Base-by-base conservation (phyloP, 2,888 invertebrate species). In the Lithosia quadra region DNA sequence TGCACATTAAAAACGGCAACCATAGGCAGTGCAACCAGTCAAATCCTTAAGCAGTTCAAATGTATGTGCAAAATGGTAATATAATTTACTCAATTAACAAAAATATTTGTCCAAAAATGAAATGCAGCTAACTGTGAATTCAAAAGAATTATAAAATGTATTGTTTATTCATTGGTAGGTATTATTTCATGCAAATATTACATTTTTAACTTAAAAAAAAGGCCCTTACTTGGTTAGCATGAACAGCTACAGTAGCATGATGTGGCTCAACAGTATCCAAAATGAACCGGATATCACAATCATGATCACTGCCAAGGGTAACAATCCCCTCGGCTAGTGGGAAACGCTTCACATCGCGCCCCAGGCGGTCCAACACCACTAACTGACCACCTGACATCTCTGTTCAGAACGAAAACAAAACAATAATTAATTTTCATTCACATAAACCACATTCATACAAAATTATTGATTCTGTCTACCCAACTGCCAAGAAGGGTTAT, bases 181-280 rank as follows among this genome's bases (percentile, higher is more conserved):
- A n/a, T n/a, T 7, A 18, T 43, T 43, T 18, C 43, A 43, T 18
- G 43, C 43, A 43, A 43, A 43, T 7, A 43, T 43, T 43, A 43
- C 2, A 15, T 15, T 39, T 15, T 39, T 3, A 39, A 39, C 15
- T n/a, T n/a, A 7, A 18, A 7, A 43, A 43, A 43, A 18, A 8
- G 11, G 33, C 56, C 22, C 43, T 68, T 75, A 93, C 94, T 90
- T 93, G 92, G 39, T 88, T 87, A 22, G 86, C 77, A 68, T 91
- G 91, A 28, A 95, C 92, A 0, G 89, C 88, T 49, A 95, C 86
- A 1, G 92, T 91, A 49, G 95, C 94, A 67, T 95, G 95, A 75
- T 93, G 94, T 0, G 87, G 81, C 63, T 86, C 82, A 62, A 94
- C 90, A 0, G 85, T 75, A 4, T 91, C 84, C 81, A 88, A 80